These are phyloP conservation scores for Chelonus insularis DNA, from an alignment of 1,140 invertebrate species.

Conservation along the genomic window DNA sequence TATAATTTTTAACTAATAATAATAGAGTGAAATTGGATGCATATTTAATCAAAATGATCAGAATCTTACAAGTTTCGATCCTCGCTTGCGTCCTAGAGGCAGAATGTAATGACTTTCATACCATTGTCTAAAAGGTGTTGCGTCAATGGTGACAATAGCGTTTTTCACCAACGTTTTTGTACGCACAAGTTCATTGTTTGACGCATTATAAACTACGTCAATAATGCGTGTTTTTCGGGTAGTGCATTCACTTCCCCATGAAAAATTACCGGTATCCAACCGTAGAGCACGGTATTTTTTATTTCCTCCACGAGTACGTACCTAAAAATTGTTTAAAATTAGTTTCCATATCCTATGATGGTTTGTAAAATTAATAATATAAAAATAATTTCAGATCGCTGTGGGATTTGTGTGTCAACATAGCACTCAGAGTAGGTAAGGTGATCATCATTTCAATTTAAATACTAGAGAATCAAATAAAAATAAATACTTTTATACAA, in stretches of 20 bases:
- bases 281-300: constrained; percentile 94
- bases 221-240: constrained; percentile 97
- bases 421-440: constrained; percentile 54
- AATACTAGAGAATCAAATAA: no score
- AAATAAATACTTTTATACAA: no score
- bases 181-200: constrained; percentile 97
- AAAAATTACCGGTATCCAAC: constrained; percentile 94
- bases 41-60: no score
- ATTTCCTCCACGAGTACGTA: constrained; percentile 93
- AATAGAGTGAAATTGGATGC: no score
- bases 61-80: constrained; percentile 85
- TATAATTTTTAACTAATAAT: no score
- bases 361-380: no score
- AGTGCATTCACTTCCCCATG: constrained; percentile 96
- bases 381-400: constrained; percentile 48
- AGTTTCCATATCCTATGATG: neutral
- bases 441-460: no score
- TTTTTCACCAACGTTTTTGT: constrained; percentile 99
- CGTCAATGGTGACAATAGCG: constrained; percentile 96
- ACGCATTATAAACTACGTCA: constrained; percentile 99
- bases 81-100: constrained; percentile 95
- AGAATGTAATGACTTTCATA: constrained; percentile 96
- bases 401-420: constrained; percentile 49
- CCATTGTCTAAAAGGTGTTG: constrained; percentile 98
- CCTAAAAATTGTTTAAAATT: constrained; percentile 34